Conservation (phyloP, 2,888 invertebrate species). For the Willowsia nigromaculata region DNA sequence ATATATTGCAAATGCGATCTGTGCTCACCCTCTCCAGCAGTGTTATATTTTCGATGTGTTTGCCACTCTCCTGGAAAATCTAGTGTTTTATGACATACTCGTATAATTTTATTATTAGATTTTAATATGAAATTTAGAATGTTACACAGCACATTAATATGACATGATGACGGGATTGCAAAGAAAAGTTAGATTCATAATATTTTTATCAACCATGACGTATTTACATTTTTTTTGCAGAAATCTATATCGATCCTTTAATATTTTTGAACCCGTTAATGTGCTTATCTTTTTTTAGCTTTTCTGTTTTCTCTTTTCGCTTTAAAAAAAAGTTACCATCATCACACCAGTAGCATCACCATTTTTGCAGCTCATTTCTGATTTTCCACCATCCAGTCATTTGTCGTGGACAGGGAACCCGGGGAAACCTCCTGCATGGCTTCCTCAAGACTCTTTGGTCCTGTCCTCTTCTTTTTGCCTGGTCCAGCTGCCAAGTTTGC, state of each 20-base stretch:
- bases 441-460: constrained; percentile 46
- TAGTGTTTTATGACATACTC: background rate
- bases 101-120: too few relatives aligned
- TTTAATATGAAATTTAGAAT: too few relatives aligned
- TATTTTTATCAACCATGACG: background rate
- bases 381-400: constrained; percentile 75
- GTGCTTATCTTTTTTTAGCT: background rate
- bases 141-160: background rate
- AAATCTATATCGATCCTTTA: background rate
- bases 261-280: background rate
- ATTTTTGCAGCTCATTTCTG: constrained; percentile 62
- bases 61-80: background rate
- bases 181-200: background rate
- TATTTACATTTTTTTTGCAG: background rate
- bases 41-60: background rate
- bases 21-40: background rate
- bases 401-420: constrained; percentile 62
- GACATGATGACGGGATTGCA: background rate
- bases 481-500: constrained; percentile 85
- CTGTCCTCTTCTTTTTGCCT: constrained; percentile 78
- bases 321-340: background rate
- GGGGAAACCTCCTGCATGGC: constrained; percentile 60
- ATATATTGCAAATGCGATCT: background rate
- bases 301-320: background rate
- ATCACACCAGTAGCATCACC: background rate